phyloP scores from a whole-genome alignment of 1,140 invertebrate species.

The Artemia franciscana region DNA sequence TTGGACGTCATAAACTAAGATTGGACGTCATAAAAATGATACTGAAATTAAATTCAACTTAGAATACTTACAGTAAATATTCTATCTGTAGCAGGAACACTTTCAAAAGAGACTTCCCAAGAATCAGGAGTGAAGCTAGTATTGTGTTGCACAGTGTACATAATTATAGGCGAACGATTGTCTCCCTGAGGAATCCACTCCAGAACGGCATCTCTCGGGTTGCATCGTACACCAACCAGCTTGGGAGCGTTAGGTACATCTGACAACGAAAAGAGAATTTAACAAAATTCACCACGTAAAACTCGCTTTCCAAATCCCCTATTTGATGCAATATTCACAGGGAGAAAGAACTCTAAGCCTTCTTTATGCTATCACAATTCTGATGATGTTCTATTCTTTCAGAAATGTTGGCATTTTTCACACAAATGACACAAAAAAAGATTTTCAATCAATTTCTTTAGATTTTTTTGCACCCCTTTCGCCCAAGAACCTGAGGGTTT shows the following conservation, averaged over 20 bases:
- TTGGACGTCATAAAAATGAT: too few relatives aligned
- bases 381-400: too few relatives aligned
- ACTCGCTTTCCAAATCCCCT: neutral
- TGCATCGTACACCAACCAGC: constrained; percentile 37
- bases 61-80: constrained; percentile 30
- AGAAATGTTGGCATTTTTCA: too few relatives aligned
- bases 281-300: neutral
- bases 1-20: too few relatives aligned
- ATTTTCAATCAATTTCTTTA: too few relatives aligned
- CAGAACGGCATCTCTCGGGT: constrained; percentile 40
- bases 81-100: constrained; percentile 52
- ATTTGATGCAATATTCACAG: too few relatives aligned
- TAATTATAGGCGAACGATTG: constrained; percentile 76
- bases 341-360: too few relatives aligned
- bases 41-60: too few relatives aligned
- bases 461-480: too few relatives aligned
- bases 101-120: constrained; percentile 54
- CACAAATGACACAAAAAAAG: too few relatives aligned
- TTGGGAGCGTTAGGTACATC: constrained; percentile 77
- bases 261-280: constrained; percentile 17
- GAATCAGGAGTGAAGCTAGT: constrained; percentile 78
- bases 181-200: constrained; percentile 71
- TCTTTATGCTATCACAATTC: too few relatives aligned
- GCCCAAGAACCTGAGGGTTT: too few relatives aligned
- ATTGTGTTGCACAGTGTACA: constrained; percentile 78